These are phyloP conservation scores for Choristoneura rosaceana DNA, from an alignment of 2,888 invertebrate genomes.

Conservation along the genomic window DNA sequence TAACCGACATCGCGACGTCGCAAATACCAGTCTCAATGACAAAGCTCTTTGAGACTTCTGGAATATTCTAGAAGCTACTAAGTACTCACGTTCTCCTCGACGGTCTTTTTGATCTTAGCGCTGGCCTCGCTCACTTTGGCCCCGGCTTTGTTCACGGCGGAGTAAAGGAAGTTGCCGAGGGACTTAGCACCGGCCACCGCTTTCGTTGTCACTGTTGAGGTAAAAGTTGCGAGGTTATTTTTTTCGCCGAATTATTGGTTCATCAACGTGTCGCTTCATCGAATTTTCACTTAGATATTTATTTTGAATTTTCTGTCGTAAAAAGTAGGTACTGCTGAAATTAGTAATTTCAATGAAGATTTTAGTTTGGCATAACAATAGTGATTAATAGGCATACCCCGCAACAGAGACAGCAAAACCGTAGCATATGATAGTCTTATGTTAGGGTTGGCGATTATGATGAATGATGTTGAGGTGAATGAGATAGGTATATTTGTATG, in stretches of 20 bases:
- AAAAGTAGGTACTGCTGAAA: too few species aligned
- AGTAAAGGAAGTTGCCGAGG: slow-evolving; percentile 96
- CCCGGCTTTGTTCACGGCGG: slow-evolving; percentile 98
- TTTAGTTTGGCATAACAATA: too few species aligned
- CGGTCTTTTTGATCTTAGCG: slow-evolving; percentile 97
- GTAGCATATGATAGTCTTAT: too few species aligned
- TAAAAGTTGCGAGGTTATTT: background rate
- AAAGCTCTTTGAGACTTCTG: background rate
- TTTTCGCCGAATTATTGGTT: background rate
- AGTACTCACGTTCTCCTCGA: slow-evolving; percentile 96
- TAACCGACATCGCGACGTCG: too few species aligned
- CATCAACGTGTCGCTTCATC: background rate
- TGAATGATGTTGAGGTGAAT: too few species aligned
- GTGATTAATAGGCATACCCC: too few species aligned
- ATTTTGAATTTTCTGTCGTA: too few species aligned
- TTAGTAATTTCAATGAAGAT: too few species aligned
- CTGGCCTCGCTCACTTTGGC: slow-evolving; percentile 96
- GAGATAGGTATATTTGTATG: too few species aligned
- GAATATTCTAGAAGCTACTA: slow-evolving; percentile 37
- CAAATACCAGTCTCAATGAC: background rate
- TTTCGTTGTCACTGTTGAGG: slow-evolving; percentile 92
- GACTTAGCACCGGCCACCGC: slow-evolving; percentile 96
- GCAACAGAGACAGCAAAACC: too few species aligned
- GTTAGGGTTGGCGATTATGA: too few species aligned
- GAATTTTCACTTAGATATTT: too few species aligned